Evolutionary conservation across 2,113 vertebrate genomes (phyloP).

Genomic region (Lates calcarifer): DNA sequence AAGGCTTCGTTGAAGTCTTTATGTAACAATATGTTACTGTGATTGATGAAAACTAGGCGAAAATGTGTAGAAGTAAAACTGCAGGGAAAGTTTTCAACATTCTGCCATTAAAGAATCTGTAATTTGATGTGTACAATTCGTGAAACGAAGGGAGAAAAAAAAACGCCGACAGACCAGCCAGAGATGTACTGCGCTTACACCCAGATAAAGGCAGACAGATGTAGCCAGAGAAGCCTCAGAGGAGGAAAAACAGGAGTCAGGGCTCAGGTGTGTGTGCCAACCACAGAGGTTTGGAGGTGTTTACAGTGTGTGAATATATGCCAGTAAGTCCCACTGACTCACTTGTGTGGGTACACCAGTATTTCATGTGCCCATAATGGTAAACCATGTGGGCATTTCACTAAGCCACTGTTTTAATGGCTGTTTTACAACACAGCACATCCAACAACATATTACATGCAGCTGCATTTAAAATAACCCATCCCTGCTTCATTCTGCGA

Average conservation of each 20-base stretch:
- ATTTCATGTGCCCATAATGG: conserved; percentile 72
- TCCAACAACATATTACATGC: conserved; percentile 65
- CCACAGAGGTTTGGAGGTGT: conserved; percentile 70
- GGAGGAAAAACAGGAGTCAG: conserved; percentile 48
- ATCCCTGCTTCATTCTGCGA: conserved; percentile 17
- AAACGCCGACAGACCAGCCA: conserved; percentile 4
- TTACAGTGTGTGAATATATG: conserved; percentile 75
- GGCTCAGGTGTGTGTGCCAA: conserved; percentile 72
- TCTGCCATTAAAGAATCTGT: conserved; percentile 7
- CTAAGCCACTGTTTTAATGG: conserved; percentile 72
- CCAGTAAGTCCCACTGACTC: conserved; percentile 74
- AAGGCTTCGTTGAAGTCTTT: conserved; percentile 16
- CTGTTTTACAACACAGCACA: conserved; percentile 63
- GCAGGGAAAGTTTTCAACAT: neutral
- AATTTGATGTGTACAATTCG: conserved; percentile 10
- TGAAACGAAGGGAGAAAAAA: neutral
- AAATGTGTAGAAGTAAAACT: conserved; percentile 27
- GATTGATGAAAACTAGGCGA: conserved; percentile 17
- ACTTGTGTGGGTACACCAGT: conserved; percentile 67
- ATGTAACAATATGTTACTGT: conserved; percentile 26
- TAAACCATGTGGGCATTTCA: conserved; percentile 70
- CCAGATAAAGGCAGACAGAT: conserved; percentile 44
- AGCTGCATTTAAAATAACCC: conserved; percentile 55
- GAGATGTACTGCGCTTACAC: too few species aligned
- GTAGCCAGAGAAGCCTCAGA: conserved; percentile 49